Evolutionary conservation across 2,113 vertebrate species (phyloP), one percentile per base, ranked within the genome.

Genomic region (Capra hircus): DNA sequence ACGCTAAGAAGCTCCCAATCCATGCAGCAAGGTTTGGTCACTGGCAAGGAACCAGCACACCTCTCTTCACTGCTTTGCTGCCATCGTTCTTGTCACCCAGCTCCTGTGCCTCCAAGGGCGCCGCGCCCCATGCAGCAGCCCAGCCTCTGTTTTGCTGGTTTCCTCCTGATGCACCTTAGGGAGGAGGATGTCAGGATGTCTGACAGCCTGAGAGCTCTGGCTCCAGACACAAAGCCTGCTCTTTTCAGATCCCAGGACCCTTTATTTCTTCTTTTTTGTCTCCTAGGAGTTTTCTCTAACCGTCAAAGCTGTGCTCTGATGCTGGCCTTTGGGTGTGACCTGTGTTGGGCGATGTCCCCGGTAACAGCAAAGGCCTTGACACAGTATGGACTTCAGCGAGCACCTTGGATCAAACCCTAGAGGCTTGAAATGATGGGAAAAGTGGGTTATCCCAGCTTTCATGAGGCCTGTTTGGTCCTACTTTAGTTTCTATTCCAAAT

Each of bases 1-100:
- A 12, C 55, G 14, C 60, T 55, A 52, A 86, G 36, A 53, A 52
- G n/a, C 15, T 98, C 81, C 99, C 50, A 99, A 92, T 96, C 99
- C 98, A 82, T 99, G 99, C 60, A 99, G 96, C 94, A 99, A 99
- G 85, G 98, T 0, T 99, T 99, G 5, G 11, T 99, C 92, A 16
- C 67, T 67, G 67, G 99, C 99, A 97, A 99, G 99, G 94, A 98
- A 98, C 23, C 99, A 97, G 12, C 87, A 98, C 6, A 99, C 98
- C 59, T 36, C 96, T 97, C 93, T 98, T 98, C 81, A 98, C 60
- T 25, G 98, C 98, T 50, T 97, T 86, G 33, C 87, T n/a, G 30
- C 91, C 52, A 27, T 57, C 1, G 1, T 59, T 84, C 86, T 57
- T 4, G 96, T 97, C 96, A 96, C 71, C 33, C 91, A 83, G 12